Base-by-base conservation (phyloP, 2,888 invertebrate genomes). In the Microctonus brassicae region DNA sequence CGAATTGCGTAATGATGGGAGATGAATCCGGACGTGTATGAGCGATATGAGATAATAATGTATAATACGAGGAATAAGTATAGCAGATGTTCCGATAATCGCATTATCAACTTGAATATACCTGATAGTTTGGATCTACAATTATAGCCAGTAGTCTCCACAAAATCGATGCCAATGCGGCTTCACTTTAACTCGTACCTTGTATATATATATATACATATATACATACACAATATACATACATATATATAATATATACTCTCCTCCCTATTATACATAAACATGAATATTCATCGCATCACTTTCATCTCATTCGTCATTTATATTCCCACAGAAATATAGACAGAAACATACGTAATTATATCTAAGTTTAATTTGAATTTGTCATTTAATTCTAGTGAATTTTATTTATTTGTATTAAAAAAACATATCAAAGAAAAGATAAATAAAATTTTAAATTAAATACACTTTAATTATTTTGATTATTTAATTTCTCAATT, bases 51-150 rank as follows among this genome's bases (percentile, higher is more conserved):
- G 22, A 26, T 13, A 55, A 11, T 55, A 10, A n/a, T 24, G 24
- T 24, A 13, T 11, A 55, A 13, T 75, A 74, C 74, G 75, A 74
- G 69, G 69, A 55, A 68, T 20, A 17, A 47, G 7, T 47, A 7
- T 47, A 17, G 73, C 77, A 76, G 77, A 77, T 77, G 76, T 76
- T 47, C 65, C 52, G 76, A 76, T 77, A 77, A 76, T 76, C 66
- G 65, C 69, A 65, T 75, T 75, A 76, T 76, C 75, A 74, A 75
- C 68, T 75, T 68, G 70, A 74, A 73, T 76, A 75, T 47, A 47
- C 7, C 17, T 47, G 72, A 75, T 74, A 62, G 61, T 74, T 69
- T 47, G 58, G 63, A 34, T 71, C 57, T 36, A 55, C 76, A 75
- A 76, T 77, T 76, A 75, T 70, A 75, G 58, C 67, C 63, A 26